These are phyloP conservation scores for Calephelis perditalis DNA, from an alignment of 2,888 invertebrate genomes.

Conservation along the genomic window DNA sequence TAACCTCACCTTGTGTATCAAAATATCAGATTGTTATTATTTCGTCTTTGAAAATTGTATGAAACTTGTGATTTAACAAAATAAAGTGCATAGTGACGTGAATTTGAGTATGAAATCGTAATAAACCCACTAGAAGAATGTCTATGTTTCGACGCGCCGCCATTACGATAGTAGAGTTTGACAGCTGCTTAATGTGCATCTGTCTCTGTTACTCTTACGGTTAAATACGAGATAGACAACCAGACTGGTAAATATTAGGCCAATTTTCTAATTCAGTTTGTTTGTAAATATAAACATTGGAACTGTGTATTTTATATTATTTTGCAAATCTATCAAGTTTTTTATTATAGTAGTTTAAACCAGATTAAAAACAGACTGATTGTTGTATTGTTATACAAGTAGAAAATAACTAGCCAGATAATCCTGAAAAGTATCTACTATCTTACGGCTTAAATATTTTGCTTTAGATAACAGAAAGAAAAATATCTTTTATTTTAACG, in stretches of 20 bases:
- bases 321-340: too few species aligned
- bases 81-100: conserved; percentile 17
- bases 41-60: conserved; percentile 28
- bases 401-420: too few species aligned
- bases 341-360: too few species aligned
- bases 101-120: conserved; percentile 32
- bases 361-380: too few species aligned
- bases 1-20: conserved; percentile 39
- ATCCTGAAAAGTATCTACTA: too few species aligned
- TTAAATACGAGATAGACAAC: conserved; percentile 33
- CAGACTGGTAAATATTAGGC: neutral
- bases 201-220: conserved; percentile 52
- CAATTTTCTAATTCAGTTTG: too few species aligned
- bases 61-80: conserved; percentile 20
- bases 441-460: too few species aligned
- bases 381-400: too few species aligned
- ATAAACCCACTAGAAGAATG: conserved; percentile 46
- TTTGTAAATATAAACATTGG: too few species aligned
- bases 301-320: too few species aligned
- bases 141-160: conserved; percentile 53
- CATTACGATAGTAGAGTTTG: conserved; percentile 47
- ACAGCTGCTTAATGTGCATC: conserved; percentile 43
- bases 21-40: conserved; percentile 21
- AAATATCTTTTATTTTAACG: conserved; percentile 1
- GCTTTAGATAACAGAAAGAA: neutral